These are phyloP conservation scores for Capitella teleta DNA, from an alignment of 1,140 invertebrate genomes.

Conservation along the genomic window DNA sequence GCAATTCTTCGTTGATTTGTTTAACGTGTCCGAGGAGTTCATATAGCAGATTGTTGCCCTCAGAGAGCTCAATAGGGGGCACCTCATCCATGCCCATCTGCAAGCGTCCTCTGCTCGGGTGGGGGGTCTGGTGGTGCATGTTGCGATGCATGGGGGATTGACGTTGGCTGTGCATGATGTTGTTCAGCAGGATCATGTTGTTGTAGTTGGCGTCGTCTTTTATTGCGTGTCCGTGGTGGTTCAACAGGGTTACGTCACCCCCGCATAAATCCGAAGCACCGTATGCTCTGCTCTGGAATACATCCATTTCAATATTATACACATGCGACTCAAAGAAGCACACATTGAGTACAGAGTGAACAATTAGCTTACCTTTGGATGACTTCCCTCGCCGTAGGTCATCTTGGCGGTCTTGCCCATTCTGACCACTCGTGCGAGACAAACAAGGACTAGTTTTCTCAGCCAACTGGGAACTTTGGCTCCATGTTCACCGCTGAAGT, in stretches of 20 bases:
- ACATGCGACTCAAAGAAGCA: too few relatives aligned
- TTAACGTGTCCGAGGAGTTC: conserved; percentile 4
- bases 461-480: background rate
- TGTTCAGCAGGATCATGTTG: conserved; percentile 2
- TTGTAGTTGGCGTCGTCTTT: background rate
- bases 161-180: background rate
- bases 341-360: too few relatives aligned
- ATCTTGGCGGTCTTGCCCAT: background rate
- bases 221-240: background rate
- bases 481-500: background rate
- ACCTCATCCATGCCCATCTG: background rate
- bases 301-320: too few relatives aligned
- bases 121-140: background rate
- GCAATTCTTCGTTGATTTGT: conserved; percentile 7
- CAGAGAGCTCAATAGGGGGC: background rate
- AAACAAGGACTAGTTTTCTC: background rate
- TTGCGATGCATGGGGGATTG: background rate
- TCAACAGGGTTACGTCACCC: background rate
- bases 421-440: background rate
- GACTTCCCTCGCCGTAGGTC: too few relatives aligned
- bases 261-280: background rate
- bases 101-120: background rate
- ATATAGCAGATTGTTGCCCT: background rate
- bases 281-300: background rate
- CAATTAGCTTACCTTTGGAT: too few relatives aligned